Conservation (phyloP, 2,113 vertebrate species). For the Pangasianodon hypophthalmus region DNA sequence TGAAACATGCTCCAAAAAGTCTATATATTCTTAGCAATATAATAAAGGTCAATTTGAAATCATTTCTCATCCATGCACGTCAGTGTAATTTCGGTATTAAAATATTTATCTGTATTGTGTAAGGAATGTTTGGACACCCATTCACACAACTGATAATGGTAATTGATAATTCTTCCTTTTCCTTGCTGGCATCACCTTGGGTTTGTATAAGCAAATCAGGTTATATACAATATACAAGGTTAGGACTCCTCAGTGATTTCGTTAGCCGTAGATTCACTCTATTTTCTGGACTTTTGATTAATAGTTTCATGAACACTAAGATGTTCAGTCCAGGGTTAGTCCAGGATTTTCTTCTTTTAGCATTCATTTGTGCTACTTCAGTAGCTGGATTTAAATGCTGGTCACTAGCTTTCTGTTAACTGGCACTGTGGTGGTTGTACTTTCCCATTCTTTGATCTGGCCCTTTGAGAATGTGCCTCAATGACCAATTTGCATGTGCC, state of each 20-base stretch:
- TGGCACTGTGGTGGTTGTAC: background rate
- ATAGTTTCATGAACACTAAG: no score
- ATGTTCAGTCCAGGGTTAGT: background rate
- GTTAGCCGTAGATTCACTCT: background rate
- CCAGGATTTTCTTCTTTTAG: background rate
- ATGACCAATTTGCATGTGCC: constrained; percentile 53
- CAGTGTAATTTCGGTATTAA: background rate
- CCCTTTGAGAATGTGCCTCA: constrained; percentile 13
- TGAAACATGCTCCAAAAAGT: background rate
- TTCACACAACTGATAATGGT: background rate
- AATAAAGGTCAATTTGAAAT: background rate
- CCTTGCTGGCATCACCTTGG: background rate
- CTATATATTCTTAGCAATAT: background rate
- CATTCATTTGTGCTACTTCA: background rate
- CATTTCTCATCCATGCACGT: background rate
- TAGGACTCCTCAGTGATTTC: background rate
- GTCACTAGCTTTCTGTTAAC: constrained; percentile 1
- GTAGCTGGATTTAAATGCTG: constrained; percentile 1
- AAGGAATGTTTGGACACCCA: background rate
- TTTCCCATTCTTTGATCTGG: constrained; percentile 14
- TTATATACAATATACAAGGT: no score
- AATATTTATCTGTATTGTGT: background rate
- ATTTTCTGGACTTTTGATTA: background rate
- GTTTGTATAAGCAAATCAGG: background rate
- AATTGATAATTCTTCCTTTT: background rate